phyloP scores from a whole-genome alignment of 2,888 invertebrate genomes.

The Cephus pygmeus region DNA sequence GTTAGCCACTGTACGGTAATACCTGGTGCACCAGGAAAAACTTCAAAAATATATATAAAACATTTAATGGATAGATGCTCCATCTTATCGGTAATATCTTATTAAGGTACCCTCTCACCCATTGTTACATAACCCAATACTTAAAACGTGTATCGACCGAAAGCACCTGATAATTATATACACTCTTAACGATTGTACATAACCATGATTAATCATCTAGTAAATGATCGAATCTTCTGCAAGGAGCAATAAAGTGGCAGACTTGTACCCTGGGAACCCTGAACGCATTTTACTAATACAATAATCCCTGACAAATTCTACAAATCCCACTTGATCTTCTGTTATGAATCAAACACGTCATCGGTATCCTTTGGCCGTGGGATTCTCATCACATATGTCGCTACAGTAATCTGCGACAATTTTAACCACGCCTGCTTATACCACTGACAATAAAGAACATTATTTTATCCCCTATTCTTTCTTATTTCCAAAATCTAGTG shows the following conservation, averaged over 20 bases:
- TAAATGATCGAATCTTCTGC: background rate
- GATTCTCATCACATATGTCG: conserved; percentile 22
- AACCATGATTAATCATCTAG: background rate
- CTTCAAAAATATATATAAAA: background rate
- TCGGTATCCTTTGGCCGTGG: conserved; percentile 13
- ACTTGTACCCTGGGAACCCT: background rate
- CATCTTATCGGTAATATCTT: background rate
- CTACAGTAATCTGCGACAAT: background rate
- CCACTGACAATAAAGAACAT: background rate
- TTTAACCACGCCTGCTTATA: background rate
- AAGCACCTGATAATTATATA: background rate
- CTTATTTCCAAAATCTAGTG: background rate
- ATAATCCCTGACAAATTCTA: conserved; percentile 36
- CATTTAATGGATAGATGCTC: background rate
- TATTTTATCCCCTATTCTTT: background rate
- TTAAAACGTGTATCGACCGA: background rate
- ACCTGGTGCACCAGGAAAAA: background rate
- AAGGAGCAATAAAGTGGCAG: background rate
- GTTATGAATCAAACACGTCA: conserved; percentile 56
- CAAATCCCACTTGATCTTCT: conserved; percentile 57
- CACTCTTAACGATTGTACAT: background rate
- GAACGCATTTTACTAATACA: background rate
- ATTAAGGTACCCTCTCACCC: background rate
- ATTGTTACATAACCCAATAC: background rate
- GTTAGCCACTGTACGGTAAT: background rate